Conservation (phyloP, 2,113 vertebrate genomes). For the Antechinus stuartii region DNA sequence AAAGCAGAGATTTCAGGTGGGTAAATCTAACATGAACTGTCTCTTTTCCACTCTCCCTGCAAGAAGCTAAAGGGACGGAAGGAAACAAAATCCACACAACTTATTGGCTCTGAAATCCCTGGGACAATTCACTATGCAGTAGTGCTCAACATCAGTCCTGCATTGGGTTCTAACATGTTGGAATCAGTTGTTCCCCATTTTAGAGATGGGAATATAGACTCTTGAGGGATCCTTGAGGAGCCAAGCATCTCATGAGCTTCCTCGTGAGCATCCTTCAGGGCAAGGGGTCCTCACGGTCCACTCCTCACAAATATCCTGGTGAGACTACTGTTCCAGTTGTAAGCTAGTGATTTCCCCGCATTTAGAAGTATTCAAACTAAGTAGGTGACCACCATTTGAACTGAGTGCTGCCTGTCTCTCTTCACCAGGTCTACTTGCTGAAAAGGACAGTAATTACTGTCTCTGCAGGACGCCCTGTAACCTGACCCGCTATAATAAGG, state of each 20-base stretch:
- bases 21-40: background rate
- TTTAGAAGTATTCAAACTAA: background rate
- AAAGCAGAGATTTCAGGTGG: background rate
- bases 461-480: conserved; percentile 97
- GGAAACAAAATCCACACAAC: background rate
- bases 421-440: conserved; percentile 91
- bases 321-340: background rate
- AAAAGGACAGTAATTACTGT: conserved; percentile 95
- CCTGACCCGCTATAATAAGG: conserved; percentile 98
- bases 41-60: background rate
- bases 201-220: conserved; percentile 5
- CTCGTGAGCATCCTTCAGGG: background rate
- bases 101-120: background rate
- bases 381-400: background rate
- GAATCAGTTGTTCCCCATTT: background rate
- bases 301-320: background rate
- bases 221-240: background rate
- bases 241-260: background rate
- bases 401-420: conserved; percentile 49
- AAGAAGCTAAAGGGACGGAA: background rate
- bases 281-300: background rate
- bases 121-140: background rate
- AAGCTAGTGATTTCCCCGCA: background rate
- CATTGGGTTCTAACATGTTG: background rate
- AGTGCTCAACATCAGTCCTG: background rate